A percentile compares a stretch with the other conserved stretches of the same genome.
Conservation (phyloP, 2,888 invertebrate genomes). For the Acanthopleura granulata region DNA sequence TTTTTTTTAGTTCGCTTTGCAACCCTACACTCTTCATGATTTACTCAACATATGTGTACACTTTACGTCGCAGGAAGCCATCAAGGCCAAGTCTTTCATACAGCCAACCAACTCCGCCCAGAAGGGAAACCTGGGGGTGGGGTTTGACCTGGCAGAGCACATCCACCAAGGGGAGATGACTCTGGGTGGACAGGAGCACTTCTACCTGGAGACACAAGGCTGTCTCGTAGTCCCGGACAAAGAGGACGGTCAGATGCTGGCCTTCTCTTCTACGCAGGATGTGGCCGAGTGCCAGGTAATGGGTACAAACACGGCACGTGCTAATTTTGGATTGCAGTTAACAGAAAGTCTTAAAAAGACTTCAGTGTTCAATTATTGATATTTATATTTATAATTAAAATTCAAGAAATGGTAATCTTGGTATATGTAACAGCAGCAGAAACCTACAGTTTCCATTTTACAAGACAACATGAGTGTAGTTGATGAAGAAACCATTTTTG, state of each 20-base stretch:
- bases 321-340: no score
- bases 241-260: slow-evolving; percentile 84
- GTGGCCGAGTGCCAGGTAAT: slow-evolving; percentile 62
- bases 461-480: no score
- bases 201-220: slow-evolving; percentile 88
- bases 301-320: neutral
- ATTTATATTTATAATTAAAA: no score
- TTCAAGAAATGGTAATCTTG: no score
- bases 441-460: no score
- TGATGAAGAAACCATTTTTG: no score
- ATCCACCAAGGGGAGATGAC: slow-evolving; percentile 84
- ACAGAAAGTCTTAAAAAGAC: no score
- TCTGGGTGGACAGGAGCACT: slow-evolving; percentile 95
- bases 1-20: no score
- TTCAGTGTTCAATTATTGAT: no score
- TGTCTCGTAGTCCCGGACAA: slow-evolving; percentile 75
- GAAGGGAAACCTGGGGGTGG: slow-evolving; percentile 77
- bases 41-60: no score
- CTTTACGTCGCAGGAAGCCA: slow-evolving; percentile 77
- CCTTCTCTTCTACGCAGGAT: slow-evolving; percentile 85
- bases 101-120: neutral
- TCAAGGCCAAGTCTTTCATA: slow-evolving; percentile 80
- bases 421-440: no score
- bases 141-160: slow-evolving; percentile 79
- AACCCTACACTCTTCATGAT: no score